Evolutionary conservation across 2,888 invertebrate species (phyloP).

Genomic region (Neuroscelio doddi): DNA sequence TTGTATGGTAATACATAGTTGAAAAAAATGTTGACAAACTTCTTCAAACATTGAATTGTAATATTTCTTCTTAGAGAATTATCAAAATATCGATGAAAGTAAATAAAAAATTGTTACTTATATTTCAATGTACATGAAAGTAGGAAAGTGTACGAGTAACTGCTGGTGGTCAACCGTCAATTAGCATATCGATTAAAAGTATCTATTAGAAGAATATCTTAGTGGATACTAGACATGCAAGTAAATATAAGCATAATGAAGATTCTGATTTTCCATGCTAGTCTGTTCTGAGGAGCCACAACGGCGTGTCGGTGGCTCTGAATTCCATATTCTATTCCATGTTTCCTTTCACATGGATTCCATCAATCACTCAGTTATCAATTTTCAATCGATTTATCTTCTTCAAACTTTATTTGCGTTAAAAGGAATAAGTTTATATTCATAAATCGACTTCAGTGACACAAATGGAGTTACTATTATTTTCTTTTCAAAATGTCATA

Average conservation of each 20-base stretch:
- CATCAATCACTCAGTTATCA: conserved; percentile 21
- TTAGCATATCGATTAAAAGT: conserved; percentile 52
- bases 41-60: too few species aligned
- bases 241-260: conserved; percentile 49
- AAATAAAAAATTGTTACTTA: too few species aligned
- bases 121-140: conserved; percentile 2
- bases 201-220: conserved; percentile 40
- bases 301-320: conserved; percentile 15
- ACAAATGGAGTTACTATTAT: not conserved
- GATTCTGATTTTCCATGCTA: conserved; percentile 41
- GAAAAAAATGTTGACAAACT: too few species aligned
- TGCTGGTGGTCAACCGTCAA: conserved; percentile 28
- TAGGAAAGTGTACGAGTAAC: conserved; percentile 9
- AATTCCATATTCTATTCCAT: conserved; percentile 20
- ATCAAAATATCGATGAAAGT: too few species aligned
- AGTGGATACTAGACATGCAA: conserved; percentile 43
- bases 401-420: conserved; percentile 19
- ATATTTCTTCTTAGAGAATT: too few species aligned
- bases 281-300: conserved; percentile 35
- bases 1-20: too few species aligned
- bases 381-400: conserved; percentile 31
- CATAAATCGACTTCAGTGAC: not conserved
- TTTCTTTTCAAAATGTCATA: not conserved
- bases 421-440: conserved; percentile 3
- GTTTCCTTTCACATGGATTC: conserved; percentile 22